These are phyloP conservation scores for Danaus plexippus DNA, from an alignment of 1,140 invertebrate genomes.

Conservation along the genomic window DNA sequence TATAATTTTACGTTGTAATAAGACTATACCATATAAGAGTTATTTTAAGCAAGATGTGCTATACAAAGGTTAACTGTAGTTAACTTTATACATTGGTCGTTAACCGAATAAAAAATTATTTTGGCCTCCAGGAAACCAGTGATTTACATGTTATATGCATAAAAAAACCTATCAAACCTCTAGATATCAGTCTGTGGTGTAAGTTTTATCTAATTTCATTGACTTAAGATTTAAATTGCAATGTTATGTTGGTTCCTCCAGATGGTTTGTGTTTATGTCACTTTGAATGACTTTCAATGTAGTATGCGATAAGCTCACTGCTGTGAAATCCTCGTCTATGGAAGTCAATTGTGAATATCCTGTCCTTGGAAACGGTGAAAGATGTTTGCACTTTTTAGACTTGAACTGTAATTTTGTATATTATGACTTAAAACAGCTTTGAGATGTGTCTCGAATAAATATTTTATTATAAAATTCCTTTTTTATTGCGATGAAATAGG, in stretches of 20 bases:
- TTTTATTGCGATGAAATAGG: too few relatives aligned
- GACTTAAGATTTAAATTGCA: constrained; percentile 44
- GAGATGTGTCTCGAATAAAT: too few relatives aligned
- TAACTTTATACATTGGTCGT: constrained; percentile 5
- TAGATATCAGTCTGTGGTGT: constrained; percentile 66
- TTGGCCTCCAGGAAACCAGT: constrained; percentile 23
- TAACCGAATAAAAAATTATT: constrained; percentile 14
- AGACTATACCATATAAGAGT: too few relatives aligned
- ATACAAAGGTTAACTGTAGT: constrained; percentile 5
- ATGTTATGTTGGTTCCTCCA: constrained; percentile 60
- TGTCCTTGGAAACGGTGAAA: constrained; percentile 43
- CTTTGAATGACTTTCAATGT: constrained; percentile 34
- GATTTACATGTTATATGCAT: constrained; percentile 8
- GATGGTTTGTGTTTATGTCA: constrained; percentile 19
- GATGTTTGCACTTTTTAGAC: constrained; percentile 41
- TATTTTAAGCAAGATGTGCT: constrained; percentile 13
- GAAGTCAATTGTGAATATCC: constrained; percentile 60
- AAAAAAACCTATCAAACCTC: constrained; percentile 38
- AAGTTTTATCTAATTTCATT: constrained; percentile 55
- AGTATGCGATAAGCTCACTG: constrained; percentile 40
- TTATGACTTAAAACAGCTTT: neutral
- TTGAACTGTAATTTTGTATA: constrained; percentile 36
- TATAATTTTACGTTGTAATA: too few relatives aligned
- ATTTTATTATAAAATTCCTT: too few relatives aligned
- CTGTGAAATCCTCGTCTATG: constrained; percentile 53